Conservation (phyloP, 2,888 invertebrate species). For the Brassicogethes aeneus region DNA sequence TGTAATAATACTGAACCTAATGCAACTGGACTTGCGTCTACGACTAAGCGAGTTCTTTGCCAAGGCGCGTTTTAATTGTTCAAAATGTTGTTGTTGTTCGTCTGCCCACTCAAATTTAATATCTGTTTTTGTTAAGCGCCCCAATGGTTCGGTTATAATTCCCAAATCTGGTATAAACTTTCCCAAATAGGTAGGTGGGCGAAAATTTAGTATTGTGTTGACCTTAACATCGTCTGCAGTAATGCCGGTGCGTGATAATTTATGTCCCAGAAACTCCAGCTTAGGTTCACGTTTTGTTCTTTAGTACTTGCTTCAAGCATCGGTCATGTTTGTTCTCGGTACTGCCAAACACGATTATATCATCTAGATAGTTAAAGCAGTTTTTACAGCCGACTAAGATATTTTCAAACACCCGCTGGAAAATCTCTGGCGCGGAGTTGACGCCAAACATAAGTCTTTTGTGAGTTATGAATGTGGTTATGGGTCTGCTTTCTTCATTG, state of each 20-base stretch:
- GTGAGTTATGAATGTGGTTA: slow-evolving; percentile 6
- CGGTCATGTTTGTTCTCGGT: no score
- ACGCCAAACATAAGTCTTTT: slow-evolving; percentile 6
- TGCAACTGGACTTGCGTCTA: slow-evolving; percentile 24
- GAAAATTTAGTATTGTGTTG: slow-evolving; percentile 4
- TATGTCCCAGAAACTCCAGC: slow-evolving; percentile 5
- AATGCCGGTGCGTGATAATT: slow-evolving; percentile 7
- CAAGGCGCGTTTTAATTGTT: background rate
- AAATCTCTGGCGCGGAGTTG: background rate
- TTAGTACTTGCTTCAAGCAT: no score
- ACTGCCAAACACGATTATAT: no score
- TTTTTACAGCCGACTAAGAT: background rate
- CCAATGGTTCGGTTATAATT: slow-evolving; percentile 10
- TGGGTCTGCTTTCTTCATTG: slow-evolving; percentile 3
- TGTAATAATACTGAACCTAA: slow-evolving; percentile 25
- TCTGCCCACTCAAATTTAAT: no score
- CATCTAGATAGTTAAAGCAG: background rate
- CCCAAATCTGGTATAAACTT: slow-evolving; percentile 4
- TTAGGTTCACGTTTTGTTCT: no score
- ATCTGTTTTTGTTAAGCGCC: slow-evolving; percentile 12
- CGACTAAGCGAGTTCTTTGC: slow-evolving; percentile 16
- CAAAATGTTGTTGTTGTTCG: slow-evolving; percentile 1
- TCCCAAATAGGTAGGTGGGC: background rate
- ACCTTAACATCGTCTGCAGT: background rate
- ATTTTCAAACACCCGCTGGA: background rate